A percentile compares a stretch with the other conserved stretches of the same genome.
Evolutionary conservation across 2,797 vertebrate species (phyloP).

Genomic region (Liasis olivaceus): DNA sequence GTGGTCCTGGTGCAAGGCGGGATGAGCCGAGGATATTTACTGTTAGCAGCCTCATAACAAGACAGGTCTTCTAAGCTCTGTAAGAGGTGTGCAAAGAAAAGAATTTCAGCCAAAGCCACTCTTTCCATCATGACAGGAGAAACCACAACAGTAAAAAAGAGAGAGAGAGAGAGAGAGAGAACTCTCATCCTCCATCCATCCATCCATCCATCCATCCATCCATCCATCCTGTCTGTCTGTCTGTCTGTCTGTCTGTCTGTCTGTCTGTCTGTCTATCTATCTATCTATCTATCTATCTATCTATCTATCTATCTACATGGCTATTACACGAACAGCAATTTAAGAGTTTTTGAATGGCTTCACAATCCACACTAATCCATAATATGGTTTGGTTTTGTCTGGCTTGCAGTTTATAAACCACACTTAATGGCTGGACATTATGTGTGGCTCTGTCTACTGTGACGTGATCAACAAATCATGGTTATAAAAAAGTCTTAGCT

Average conservation of each 20-base stretch:
- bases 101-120: background rate
- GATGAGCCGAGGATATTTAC: background rate
- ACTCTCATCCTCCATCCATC: no score
- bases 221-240: background rate
- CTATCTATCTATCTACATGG: no score
- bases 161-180: background rate
- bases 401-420: background rate
- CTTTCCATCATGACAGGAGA: background rate
- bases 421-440: background rate
- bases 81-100: background rate
- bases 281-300: no score
- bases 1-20: background rate
- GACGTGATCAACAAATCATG: background rate
- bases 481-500: background rate
- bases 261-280: no score
- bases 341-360: background rate
- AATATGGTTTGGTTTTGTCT: background rate
- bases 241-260: no score
- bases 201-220: background rate
- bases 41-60: background rate
- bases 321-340: background rate
- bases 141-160: background rate
- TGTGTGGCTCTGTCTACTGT: background rate
- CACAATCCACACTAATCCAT: background rate
- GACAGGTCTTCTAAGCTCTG: background rate